Percentiles rank a stretch among this genome's conserved stretches.
Evolutionary conservation across 2,888 invertebrate species (phyloP).

Genomic region (Ennomos erosarius): DNA sequence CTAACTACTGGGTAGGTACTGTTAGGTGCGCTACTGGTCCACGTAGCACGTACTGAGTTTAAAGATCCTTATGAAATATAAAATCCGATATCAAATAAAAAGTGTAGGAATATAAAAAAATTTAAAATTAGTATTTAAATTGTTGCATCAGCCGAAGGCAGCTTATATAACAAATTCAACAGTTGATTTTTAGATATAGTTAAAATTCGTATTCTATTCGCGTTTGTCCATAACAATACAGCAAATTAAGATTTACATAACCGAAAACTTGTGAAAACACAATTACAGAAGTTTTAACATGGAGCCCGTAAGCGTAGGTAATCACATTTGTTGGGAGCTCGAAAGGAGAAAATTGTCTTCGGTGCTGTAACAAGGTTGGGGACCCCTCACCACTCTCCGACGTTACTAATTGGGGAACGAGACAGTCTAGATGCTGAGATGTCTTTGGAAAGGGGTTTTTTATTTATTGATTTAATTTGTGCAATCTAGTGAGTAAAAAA

Average conservation of each 20-base stretch:
- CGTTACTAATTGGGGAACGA: constrained; percentile 42
- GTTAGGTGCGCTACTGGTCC: no score
- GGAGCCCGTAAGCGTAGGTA: constrained; percentile 72
- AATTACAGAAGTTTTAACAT: constrained; percentile 80
- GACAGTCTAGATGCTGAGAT: constrained; percentile 36
- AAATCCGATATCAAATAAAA: no score
- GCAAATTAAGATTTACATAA: constrained; percentile 75
- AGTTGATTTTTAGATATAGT: neutral
- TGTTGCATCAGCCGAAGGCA: neutral
- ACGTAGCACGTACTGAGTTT: no score
- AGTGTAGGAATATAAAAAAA: no score
- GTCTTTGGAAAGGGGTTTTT: constrained; percentile 30
- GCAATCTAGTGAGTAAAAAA: neutral
- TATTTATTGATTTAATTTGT: constrained; percentile 17
- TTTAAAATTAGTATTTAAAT: neutral
- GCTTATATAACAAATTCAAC: no score
- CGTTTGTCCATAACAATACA: constrained; percentile 53
- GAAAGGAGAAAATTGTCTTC: constrained; percentile 75
- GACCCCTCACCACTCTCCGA: constrained; percentile 50
- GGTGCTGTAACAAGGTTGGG: constrained; percentile 66
- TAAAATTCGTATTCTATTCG: constrained; percentile 41
- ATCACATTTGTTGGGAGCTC: constrained; percentile 77
- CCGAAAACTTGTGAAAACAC: constrained; percentile 75
- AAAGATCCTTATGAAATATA: no score
- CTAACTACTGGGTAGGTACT: no score